Conservation (phyloP, 1,140 invertebrate species). For the Megalopta genalis region DNA sequence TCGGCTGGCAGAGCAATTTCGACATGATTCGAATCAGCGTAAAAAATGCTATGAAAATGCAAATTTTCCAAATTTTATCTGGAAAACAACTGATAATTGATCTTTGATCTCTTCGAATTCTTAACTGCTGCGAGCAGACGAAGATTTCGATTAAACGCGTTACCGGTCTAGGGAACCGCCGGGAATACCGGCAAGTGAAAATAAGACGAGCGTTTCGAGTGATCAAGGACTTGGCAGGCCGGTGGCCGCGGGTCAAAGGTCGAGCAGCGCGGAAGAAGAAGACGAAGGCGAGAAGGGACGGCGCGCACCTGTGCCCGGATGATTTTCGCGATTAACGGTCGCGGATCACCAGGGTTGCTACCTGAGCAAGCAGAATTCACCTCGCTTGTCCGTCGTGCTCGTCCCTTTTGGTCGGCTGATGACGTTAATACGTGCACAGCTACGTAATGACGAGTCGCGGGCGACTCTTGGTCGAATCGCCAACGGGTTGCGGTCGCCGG, state of each 20-base stretch:
- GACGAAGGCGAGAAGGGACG: conserved; percentile 20
- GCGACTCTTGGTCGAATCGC: conserved; percentile 28
- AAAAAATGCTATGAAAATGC: no score
- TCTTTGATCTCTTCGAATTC: background rate
- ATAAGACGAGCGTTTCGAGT: conserved; percentile 31
- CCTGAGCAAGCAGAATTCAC: conserved; percentile 34
- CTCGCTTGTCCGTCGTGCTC: background rate
- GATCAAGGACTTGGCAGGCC: conserved; percentile 22
- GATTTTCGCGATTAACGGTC: conserved; percentile 60
- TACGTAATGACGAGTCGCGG: conserved; percentile 43
- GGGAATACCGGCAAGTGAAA: conserved; percentile 5
- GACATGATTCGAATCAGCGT: no score
- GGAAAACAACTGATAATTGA: background rate
- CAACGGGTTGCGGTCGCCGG: conserved; percentile 11
- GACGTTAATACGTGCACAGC: conserved; percentile 45
- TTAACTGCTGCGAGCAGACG: background rate
- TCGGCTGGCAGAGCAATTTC: no score
- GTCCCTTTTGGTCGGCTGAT: conserved; percentile 12
- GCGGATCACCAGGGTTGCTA: conserved; percentile 17
- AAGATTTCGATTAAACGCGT: background rate
- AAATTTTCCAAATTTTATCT: no score
- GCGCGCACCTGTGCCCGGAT: conserved; percentile 46
- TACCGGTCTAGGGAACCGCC: background rate
- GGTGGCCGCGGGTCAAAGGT: conserved; percentile 14
- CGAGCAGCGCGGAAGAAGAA: conserved; percentile 25